Base-by-base conservation (phyloP, 2,888 invertebrate genomes). In the Homarus gammarus region DNA sequence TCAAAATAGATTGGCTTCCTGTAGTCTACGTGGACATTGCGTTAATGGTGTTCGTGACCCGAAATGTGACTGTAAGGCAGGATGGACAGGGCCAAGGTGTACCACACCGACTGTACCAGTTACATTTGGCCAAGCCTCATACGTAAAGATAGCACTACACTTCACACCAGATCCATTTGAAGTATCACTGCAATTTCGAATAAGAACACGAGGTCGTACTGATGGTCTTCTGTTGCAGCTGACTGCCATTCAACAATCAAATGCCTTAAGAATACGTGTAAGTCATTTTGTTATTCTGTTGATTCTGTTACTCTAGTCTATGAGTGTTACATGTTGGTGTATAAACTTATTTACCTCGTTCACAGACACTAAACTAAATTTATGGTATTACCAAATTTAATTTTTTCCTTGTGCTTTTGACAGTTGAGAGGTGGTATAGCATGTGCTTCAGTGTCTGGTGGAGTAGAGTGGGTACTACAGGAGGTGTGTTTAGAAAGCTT, bases 21-120 rank as follows among this genome's bases (percentile, higher is more conserved):
- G 91, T 31, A 90, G 91, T 5, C 64, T 84, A 6, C 78, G 70
- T 31, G 89, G 91, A 0, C 40, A 27, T 1, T 91, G 91, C 56
- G 79, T 84, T 31, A 56, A 64, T 1, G 87, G 87, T 15, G 77
- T 88, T 31, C n/a, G 33, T 33, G 64, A 64, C 1, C 83, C 84
- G 10, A 31, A 22, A 1, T 91, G 91, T 36, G 40, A 73, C 5
- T 91, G 91, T 56, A 27, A 27, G 12, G 78, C 84, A 15, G 91
- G 91, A 15, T 91, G 86, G 78, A 49, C 61, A 64, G 91, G 91
- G 61, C 79, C 78, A 12, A 15, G 22, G 38, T 91, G 91, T 36
- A 51, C 44, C 56, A 79, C 73, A 15, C 73, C 72, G 10, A 87
- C 91, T 5, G 70, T 61, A 15, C 89, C 91, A 15, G 79, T 81